Conservation (phyloP, 2,797 vertebrate genomes). For the Phaenicophaeus curvirostris region DNA sequence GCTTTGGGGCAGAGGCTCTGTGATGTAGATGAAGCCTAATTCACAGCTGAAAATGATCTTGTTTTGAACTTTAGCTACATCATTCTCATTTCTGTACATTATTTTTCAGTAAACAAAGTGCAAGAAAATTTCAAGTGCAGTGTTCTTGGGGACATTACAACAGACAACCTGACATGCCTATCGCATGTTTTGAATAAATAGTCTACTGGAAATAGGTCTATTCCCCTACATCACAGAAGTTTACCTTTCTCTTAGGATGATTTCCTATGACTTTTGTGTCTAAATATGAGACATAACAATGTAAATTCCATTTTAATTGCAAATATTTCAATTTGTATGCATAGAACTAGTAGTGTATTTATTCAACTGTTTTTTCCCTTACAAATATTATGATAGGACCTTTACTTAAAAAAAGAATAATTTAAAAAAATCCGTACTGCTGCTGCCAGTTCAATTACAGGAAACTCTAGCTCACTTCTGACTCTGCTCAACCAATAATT, state of each 20-base stretch:
- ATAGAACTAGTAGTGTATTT: neutral
- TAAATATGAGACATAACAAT: neutral
- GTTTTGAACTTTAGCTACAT: neutral
- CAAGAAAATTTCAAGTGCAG: neutral
- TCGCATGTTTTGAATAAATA: rapidly evolving
- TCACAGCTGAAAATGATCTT: neutral
- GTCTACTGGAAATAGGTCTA: neutral
- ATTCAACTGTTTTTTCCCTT: neutral
- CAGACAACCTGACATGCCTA: neutral
- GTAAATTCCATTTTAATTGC: neutral
- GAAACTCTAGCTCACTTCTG: slow-evolving; percentile 22
- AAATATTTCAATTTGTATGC: neutral
- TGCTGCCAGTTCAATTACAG: neutral
- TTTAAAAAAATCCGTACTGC: neutral
- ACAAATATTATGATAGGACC: neutral
- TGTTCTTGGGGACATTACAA: neutral
- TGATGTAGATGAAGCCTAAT: neutral
- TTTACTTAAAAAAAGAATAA: neutral
- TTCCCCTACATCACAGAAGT: neutral
- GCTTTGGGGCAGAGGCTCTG: neutral
- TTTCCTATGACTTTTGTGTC: neutral
- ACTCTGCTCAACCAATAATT: neutral
- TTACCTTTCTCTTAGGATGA: neutral
- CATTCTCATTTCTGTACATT: neutral
- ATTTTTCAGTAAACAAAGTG: neutral